These are phyloP conservation scores for Drosophila nebulosa DNA, from an alignment of 1,140 invertebrate species.

Conservation along the genomic window DNA sequence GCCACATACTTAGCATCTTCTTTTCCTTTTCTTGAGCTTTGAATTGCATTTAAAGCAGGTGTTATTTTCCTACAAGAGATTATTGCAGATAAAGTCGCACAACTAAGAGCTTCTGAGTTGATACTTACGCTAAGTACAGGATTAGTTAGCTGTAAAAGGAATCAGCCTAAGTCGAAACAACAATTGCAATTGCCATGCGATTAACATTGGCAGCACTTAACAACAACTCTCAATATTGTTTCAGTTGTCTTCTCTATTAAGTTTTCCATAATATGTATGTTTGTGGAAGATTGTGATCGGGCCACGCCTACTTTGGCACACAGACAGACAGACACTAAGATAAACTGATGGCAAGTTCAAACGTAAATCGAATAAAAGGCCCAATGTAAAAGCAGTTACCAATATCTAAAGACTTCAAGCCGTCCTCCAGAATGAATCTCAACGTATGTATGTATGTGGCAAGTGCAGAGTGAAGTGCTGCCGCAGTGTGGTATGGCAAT, in stretches of 20 bases:
- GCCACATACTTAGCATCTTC: too few species aligned
- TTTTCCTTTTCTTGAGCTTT: neutral
- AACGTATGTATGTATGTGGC: conserved; percentile 1
- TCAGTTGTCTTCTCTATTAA: conserved; percentile 53
- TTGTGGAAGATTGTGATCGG: conserved; percentile 54
- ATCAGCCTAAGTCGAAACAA: conserved; percentile 8
- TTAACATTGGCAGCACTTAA: conserved; percentile 8
- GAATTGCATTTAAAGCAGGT: neutral
- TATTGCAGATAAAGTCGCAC: neutral
- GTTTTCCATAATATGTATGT: conserved; percentile 58
- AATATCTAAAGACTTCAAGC: conserved; percentile 58
- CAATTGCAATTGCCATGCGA: conserved; percentile 31
- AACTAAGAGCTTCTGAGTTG: neutral
- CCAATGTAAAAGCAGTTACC: conserved; percentile 74
- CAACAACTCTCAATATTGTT: neutral
- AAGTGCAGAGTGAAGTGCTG: neutral
- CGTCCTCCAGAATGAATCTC: conserved; percentile 17
- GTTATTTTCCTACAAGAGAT: neutral
- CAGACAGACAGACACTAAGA: conserved; percentile 10
- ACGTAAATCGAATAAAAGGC: conserved; percentile 77
- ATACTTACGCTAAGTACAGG: conserved; percentile 21
- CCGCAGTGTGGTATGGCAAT: neutral
- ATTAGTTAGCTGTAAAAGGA: conserved; percentile 5
- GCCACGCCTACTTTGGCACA: conserved; percentile 8
- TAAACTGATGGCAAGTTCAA: conserved; percentile 58